A percentile compares a stretch with the other conserved stretches of the same genome.
Conservation (phyloP, 2,113 vertebrate species). For the Fulmarus glacialis region DNA sequence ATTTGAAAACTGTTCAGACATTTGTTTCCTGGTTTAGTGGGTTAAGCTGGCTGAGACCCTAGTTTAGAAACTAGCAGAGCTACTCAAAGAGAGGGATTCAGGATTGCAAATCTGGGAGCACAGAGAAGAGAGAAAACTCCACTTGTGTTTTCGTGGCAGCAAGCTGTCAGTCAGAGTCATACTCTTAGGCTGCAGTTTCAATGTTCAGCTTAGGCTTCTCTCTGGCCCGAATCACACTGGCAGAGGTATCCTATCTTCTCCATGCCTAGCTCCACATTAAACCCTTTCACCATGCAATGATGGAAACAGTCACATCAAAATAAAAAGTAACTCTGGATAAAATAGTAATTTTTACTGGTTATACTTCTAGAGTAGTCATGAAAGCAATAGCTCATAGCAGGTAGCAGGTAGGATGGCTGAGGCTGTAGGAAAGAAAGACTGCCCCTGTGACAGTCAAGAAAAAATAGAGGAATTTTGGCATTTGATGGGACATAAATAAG, state of each 20-base stretch:
- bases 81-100: not conserved
- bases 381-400: not conserved
- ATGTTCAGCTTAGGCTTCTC: not conserved
- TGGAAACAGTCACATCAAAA: not conserved
- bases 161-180: not conserved
- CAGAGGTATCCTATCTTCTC: not conserved
- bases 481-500: not conserved
- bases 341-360: not conserved
- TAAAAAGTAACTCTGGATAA: not conserved
- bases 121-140: not conserved
- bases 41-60: not conserved
- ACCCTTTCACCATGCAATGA: not conserved
- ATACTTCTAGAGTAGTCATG: not conserved
- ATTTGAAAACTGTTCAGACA: not conserved
- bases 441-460: not conserved
- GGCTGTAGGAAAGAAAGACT: not conserved
- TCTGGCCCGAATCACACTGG: not conserved
- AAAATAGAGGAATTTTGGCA: not conserved
- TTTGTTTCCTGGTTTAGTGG: not conserved
- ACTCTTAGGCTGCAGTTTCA: not conserved
- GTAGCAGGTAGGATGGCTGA: not conserved
- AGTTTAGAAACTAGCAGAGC: not conserved
- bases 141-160: rapidly evolving
- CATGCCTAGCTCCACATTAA: not conserved
- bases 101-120: not conserved